Base-by-base conservation (phyloP, 2,888 invertebrate species). In the Drosophila merina region DNA sequence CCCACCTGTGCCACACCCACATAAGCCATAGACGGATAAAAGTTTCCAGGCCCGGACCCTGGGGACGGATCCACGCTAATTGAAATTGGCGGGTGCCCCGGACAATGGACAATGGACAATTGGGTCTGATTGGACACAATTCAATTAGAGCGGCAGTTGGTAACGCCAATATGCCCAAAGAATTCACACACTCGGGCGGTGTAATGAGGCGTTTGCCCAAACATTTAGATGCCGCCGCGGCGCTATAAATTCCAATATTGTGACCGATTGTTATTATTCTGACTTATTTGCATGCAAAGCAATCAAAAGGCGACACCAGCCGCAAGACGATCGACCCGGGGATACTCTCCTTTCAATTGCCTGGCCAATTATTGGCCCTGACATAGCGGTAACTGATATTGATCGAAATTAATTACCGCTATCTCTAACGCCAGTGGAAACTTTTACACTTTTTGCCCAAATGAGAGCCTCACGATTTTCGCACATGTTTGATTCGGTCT, bases 111-210 rank as follows among this genome's bases (percentile, higher is more conserved):
- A 14, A 14, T 14, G 14, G 14, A 14, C 71, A 73, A 72, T 73
- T 52, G 73, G 28, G 57, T 50, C 55, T 72, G 74, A 68, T 67
- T 74, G 72, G 57, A 48, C 55, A 45, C 68, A 74, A 72, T 74
- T 58, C 72, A 56, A 72, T 72, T 74, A 70, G 33, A 55, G 33
- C 36, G 44, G 40, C 64, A 44, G 52, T 45, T 69, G 67, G 71
- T 51, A 40, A 30, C 30, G 49, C 42, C 72, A 72, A 72, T 66
- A 47, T 70, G 51, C 50, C 33, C 31, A 57, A 20, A 49, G 44
- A 74, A 68, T 70, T 70, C 55, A 60, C 69, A 71, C 69, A 60
- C n/a, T 8, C 45, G 30, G 30, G 31, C 52, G 63, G 50, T 69
- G 69, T 69, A 69, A 69, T 69, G 48, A 54, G 55, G 20, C 49